Evolutionary conservation across 2,888 invertebrate genomes (phyloP).

Genomic region (Eupeodes latifasciatus): DNA sequence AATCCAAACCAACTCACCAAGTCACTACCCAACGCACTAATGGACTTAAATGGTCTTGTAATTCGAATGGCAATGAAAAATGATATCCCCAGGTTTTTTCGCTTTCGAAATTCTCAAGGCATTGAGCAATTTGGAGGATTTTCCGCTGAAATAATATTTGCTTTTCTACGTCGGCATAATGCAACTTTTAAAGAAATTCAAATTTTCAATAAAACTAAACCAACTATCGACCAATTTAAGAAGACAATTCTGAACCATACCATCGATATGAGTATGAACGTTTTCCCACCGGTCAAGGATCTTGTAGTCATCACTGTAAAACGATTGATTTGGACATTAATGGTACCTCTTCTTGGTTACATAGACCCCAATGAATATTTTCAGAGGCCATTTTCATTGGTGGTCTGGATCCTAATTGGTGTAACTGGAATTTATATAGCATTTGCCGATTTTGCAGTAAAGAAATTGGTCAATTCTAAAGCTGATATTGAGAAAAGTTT

Average conservation of each 20-base stretch:
- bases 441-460: neutral
- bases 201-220: neutral
- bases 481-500: constrained; percentile 4
- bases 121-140: constrained; percentile 14
- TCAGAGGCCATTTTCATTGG: constrained; percentile 14
- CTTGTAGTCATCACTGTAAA: neutral
- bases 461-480: neutral
- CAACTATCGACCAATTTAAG: neutral
- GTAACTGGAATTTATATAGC: neutral
- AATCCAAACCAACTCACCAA: too few relatives aligned
- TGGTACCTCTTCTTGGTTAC: constrained; percentile 23
- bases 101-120: neutral
- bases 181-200: constrained; percentile 9
- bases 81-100: constrained; percentile 34
- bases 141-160: neutral
- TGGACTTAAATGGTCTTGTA: constrained; percentile 34
- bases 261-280: constrained; percentile 12
- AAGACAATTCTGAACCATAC: neutral
- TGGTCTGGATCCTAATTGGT: constrained; percentile 7
- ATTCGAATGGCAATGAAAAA: constrained; percentile 1
- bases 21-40: constrained; percentile 26
- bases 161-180: constrained; percentile 36
- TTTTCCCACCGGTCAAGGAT: neutral
- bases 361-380: constrained; percentile 38
- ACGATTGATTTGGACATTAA: neutral